Base-by-base conservation (phyloP, 2,113 vertebrate species). In the Baryphthengus martii region DNA sequence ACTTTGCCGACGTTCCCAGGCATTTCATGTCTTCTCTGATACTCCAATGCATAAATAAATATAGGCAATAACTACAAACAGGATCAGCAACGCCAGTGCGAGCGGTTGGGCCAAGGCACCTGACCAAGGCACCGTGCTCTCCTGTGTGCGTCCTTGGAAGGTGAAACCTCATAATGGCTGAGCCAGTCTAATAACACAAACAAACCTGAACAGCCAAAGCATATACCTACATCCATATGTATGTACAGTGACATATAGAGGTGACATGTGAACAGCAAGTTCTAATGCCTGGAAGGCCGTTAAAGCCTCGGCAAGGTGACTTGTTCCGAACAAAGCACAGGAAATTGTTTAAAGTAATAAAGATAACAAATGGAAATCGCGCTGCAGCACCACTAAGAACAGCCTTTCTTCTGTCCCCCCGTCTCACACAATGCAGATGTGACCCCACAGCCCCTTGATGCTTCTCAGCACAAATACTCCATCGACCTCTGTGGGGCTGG, bases 251-350 rank as follows among this genome's bases (percentile, higher is more conserved):
- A 86, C 96, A 90, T 62, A 11, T 0, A 56, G 79, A 85, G 82
- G 85, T 88, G 85, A 80, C 77, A 90, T 4, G 39, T 39, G 82
- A 93, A 63, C 52, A 84, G 79, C 72, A 31, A 80, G 78, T 33
- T 91, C 52, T 29, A 83, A 68, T 95, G 90, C 92, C 95, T 87
- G 91, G 80, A 31, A 93, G 89, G 95, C 80, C 4, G 0, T 2
- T 21, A 84, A 33, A 49, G 28, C 47, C 86, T 90, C 1, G 3
- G n/a, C 90, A 97, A 95, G 91, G 84, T 91, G 95, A 90, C 79
- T 93, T 90, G 19, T 8, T 85, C 10, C 0, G 21, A 47, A 61
- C 76, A 85, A 81, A 90, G 65, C 76, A 25, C 8, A 17, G 80
- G 26, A 55, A 86, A 75, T 74, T 81, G 65, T 83, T 61, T 29